Conservation (phyloP, 2,113 vertebrate genomes). For the Callorhinus ursinus region DNA sequence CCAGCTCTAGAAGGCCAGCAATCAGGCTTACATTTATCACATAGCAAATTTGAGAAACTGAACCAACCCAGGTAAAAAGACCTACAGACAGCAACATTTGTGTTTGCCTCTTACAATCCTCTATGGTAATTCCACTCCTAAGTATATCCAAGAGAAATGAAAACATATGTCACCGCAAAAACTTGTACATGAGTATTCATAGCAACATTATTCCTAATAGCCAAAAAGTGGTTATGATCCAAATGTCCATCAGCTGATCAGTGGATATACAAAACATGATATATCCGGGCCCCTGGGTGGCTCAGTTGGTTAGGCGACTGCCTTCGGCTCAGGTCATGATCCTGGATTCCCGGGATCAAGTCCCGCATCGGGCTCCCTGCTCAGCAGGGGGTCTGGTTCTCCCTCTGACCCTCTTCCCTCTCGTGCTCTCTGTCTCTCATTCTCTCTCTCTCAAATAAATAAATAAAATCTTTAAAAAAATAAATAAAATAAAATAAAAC, state of each 20-base stretch:
- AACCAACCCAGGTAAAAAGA: background rate
- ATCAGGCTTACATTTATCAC: background rate
- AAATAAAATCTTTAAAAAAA: too few species aligned
- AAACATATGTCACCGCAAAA: slow-evolving; percentile 5
- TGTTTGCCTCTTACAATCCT: background rate
- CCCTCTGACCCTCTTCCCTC: too few species aligned
- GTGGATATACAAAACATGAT: background rate
- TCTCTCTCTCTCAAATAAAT: too few species aligned
- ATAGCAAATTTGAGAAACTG: background rate
- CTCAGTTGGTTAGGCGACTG: too few species aligned
- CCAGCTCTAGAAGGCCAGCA: background rate
- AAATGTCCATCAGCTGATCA: background rate
- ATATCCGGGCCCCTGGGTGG: background rate
- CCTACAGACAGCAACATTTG: background rate
- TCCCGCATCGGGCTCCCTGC: too few species aligned
- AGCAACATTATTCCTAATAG: background rate
- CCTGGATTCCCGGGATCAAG: too few species aligned
- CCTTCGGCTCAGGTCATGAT: too few species aligned
- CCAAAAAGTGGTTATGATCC: background rate
- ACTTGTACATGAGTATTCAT: background rate
- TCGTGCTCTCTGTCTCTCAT: too few species aligned
- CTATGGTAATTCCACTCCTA: background rate
- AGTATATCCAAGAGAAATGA: background rate
- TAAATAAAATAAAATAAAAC: background rate
- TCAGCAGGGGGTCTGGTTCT: too few species aligned